These are phyloP conservation scores for Solenodon paradoxus DNA, from an alignment of 2,113 vertebrate species.

Conservation along the genomic window DNA sequence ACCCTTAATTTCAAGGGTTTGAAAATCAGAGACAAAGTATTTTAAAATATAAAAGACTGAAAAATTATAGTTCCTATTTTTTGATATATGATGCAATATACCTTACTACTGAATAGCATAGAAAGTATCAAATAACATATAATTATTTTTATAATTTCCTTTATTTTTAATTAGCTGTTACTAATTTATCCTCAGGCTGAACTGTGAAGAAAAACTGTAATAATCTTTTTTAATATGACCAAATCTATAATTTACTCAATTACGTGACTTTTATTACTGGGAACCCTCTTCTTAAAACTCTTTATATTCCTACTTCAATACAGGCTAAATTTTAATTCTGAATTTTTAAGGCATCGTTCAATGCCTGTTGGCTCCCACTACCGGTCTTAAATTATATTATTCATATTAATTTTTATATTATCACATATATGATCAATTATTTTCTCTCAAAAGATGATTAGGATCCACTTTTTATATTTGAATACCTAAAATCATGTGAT, in stretches of 20 bases:
- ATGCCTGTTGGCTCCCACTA: neutral
- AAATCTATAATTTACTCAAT: neutral
- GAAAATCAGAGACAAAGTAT: neutral
- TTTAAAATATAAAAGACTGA: neutral
- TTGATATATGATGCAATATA: neutral
- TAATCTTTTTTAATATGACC: neutral
- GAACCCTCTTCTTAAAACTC: neutral
- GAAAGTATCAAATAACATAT: neutral
- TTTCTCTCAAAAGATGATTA: neutral
- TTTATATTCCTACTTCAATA: neutral
- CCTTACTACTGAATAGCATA: neutral
- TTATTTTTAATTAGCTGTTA: neutral
- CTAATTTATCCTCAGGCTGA: neutral
- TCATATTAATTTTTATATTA: neutral
- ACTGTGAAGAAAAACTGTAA: neutral
- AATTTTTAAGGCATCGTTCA: neutral
- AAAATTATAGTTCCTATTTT: neutral
- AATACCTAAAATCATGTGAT: neutral
- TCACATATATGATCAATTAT: neutral
- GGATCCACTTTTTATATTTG: neutral
- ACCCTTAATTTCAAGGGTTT: neutral
- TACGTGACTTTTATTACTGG: neutral
- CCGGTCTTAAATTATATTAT: neutral
- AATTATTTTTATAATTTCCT: neutral
- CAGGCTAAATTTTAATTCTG: neutral